A percentile compares a stretch with the other conserved stretches of the same genome.
Conservation (phyloP, 2,888 invertebrate species). For the Synergus umbraculus region DNA sequence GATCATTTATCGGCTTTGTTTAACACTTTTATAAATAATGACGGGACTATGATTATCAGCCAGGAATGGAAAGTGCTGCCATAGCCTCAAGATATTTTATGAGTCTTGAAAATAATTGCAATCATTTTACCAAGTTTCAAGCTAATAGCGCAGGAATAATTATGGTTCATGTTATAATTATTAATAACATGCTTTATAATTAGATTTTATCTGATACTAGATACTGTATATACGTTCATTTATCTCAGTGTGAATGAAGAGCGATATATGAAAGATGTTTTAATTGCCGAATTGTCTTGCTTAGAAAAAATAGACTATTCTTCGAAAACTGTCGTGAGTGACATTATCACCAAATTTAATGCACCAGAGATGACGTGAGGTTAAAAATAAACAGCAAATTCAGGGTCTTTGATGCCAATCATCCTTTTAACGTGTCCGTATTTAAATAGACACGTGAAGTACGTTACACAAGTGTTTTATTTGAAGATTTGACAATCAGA, state of each 20-base stretch:
- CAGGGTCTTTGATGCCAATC: conserved; percentile 27
- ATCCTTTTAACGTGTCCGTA: conserved; percentile 40
- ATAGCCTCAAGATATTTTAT: not conserved
- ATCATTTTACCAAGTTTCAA: not conserved
- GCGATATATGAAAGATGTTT: not conserved
- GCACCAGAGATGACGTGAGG: conserved; percentile 19
- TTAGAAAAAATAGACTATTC: not conserved
- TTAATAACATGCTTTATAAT: not conserved
- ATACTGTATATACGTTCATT: no score
- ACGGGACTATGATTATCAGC: not conserved
- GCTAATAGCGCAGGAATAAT: not conserved
- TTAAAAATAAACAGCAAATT: conserved; percentile 28
- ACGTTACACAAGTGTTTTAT: conserved; percentile 3
- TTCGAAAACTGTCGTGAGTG: not conserved
- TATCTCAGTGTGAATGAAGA: no score
- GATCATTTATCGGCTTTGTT: not conserved
- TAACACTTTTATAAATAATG: not conserved
- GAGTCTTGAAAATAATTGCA: not conserved
- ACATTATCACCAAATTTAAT: not conserved
- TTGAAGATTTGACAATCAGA: conserved; percentile 31
- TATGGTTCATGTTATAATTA: not conserved
- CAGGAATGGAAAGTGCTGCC: not conserved
- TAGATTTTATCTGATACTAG: no score
- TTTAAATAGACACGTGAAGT: conserved; percentile 37
- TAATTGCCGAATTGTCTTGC: not conserved